Evolutionary conservation across 1,140 invertebrate genomes (phyloP), one percentile per base, ranked within the genome.

Genomic region (Ylistrum balloti): DNA sequence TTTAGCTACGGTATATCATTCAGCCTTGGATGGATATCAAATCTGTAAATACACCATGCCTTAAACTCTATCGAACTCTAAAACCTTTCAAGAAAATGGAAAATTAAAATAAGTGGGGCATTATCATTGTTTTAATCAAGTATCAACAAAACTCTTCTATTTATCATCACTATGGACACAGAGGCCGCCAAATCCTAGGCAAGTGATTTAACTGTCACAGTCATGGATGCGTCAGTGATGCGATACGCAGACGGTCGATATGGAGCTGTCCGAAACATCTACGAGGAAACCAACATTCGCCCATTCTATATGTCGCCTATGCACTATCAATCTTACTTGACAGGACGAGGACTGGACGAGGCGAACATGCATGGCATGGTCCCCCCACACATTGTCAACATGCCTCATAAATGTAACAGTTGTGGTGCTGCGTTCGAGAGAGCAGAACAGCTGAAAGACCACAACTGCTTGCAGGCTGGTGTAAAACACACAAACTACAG

Each of bases 271-370:
- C 56, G 56, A 5, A 74, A 74, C n/a, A 74, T 74, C 22, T 74
- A 74, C n/a, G 56, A 74, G 56, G 56, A 74, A n/a, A 74, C 56
- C 5, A 74, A 74, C 56, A 74, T 74, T 74, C 56, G 56, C 28
- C 56, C 56, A 5, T 74, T 74, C 56, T 74, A 74, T 17, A 74
- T 74, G 56, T 74, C 56, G 13, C 56, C 56, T 28, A 74, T 74
- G 56, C 56, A 74, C n/a, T 74, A 74, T 11, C 56, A 74, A 11
- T 74, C 56, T 17, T 74, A 74, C 56, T 74, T 74, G 56, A 74
- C 56, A 28, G 56, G 56, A n/a, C 22, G 56, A 74, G 56, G 56
- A 28, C 56, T 74, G 22, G 56, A 74, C 7, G 56, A 74, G 28
- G 56, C 56, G 2, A 74, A 74, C 22, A 74, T 74, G 56, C 56